Base-by-base conservation (phyloP, 2,113 vertebrate species). In the Elephantulus edwardii region DNA sequence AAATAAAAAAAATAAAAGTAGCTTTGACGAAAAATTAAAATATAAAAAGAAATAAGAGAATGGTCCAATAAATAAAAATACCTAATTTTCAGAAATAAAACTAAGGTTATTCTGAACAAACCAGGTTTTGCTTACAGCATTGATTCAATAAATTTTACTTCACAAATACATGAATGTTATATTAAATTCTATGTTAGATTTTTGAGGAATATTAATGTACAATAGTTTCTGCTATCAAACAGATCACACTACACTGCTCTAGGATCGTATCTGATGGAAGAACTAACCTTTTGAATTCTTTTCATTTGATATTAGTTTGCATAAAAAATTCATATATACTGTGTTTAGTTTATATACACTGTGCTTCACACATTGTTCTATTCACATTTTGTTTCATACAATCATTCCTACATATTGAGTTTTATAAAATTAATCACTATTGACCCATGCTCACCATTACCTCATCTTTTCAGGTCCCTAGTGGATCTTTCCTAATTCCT, bases 61-160 rank as follows among this genome's bases (percentile, higher is more conserved):
- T 70, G 5, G 5, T 75, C 92, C 58, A 85, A 74, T 2, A 83
- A 60, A 75, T 54, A 74, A 82, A 38, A 1, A 93, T 19, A 79
- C 4, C 48, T 58, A 78, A 75, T 78, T 94, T 88, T 77, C 54
- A 94, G n/a, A 95, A 91, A 75, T 16, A 6, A 3, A 93, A 91
- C 33, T 84, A 91, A 86, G 52, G 28, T 3, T 84, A 30, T 24
- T 12, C 4, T 58, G 17, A 87, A 64, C 1, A 68, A 92, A 77
- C 33, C 9, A 71, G 8, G 40, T 88, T 91, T 90, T 90, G 33
- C 66, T 93, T 52, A 85, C 7, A 92, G 40, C 24, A 72, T 7
- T 77, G 48, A 90, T 11, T 72, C 30, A 83, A 90, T 28, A 86
- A 90, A 84, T 26, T 83, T 54, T 81, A 91, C 48, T 68, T 28